Evolutionary conservation across 2,797 vertebrate genomes (phyloP), one percentile per base, ranked within the genome.

Genomic region (Melanotaenia trifasciata): DNA sequence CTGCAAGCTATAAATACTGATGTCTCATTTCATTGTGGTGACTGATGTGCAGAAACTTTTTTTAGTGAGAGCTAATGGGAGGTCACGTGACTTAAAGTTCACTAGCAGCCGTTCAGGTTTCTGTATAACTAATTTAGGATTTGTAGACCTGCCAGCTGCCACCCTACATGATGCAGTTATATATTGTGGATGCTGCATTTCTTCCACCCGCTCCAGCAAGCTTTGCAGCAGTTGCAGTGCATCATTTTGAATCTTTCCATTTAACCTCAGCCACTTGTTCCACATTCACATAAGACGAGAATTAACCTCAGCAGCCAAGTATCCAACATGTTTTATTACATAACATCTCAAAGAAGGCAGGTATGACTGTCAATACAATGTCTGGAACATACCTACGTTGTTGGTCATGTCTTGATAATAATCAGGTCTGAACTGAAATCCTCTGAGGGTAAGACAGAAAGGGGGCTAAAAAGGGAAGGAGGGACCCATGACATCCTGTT

Each of bases 91-190:
- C 80, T 28, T 72, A 58, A 73, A 67, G 84, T 83, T 90, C 65
- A 87, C 89, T 76, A 24, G 78, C 77, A 73, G 74, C 74, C 83
- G 87, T 84, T 63, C 75, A 80, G 82, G 86, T 85, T 72, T 73
- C 84, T 61, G 35, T 72, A 62, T 45, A 51, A 75, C 85, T 93
- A 90, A 94, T 94, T 94, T 86, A 74, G 77, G 89, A 87, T 80
- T 58, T 72, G 70, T 69, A 5, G 76, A 85, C 47, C 22, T 77
- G 69, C 80, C 88, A 84, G 80, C 78, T 88, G 79, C 66, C 80
- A 64, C 47, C 50, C 61, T 74, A 54, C 58, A 62, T 61, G 64
- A 74, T 57, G 30, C 63, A 78, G 57, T 64, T 77, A 62, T 64
- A 56, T 76, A 38, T 63, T 58, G 70, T 83, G 80, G 84, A 85